Evolutionary conservation across 2,797 vertebrate genomes (phyloP), one percentile per base, ranked within the genome.

Genomic region (Paratrypauchen microcephalus): DNA sequence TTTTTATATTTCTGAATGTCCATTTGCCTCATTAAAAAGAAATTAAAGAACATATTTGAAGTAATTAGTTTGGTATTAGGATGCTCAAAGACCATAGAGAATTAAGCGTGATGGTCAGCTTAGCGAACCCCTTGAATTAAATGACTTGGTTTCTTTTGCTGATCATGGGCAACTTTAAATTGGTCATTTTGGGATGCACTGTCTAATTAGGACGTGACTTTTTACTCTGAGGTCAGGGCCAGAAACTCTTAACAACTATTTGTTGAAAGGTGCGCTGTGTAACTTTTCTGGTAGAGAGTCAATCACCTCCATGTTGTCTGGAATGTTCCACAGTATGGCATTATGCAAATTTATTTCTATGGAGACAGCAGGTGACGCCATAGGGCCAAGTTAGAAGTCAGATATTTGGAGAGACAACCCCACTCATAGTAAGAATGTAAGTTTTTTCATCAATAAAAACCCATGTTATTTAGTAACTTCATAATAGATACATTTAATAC

Each of bases 31-130:
- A 70, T 73, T 64, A 50, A 73, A 72, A 72, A 56, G 28, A 66
- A 5, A 7, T 0, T 16, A 11, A 45, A 45, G 54, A 66, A 65
- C 73, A 70, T 71, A 73, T 79, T 76, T 78, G 69, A 71, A 77
- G 73, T 73, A 79, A 75, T 81, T 80, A 57, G 32, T 75, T 73
- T 68, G 61, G 45, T 18, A 83, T 80, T 72, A 72, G 55, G 59
- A 26, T 70, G 75, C 58, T 74, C 67, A 68, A 63, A 62, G 73
- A 73, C 45, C 70, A 65, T 70, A 56, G 32, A 69, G 68, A 77
- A 75, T 52, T 45, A n/a, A 23, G 50, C 47, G 36, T 2, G 13
- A 23, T 70, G 60, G 57, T 67, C 69, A 63, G 19, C 2, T 15
- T 50, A 47, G 65, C 18, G n/a, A 39, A 4, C 56, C 55, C 66